Conservation (phyloP, 2,113 vertebrate species). For the Xiphophorus hellerii region DNA sequence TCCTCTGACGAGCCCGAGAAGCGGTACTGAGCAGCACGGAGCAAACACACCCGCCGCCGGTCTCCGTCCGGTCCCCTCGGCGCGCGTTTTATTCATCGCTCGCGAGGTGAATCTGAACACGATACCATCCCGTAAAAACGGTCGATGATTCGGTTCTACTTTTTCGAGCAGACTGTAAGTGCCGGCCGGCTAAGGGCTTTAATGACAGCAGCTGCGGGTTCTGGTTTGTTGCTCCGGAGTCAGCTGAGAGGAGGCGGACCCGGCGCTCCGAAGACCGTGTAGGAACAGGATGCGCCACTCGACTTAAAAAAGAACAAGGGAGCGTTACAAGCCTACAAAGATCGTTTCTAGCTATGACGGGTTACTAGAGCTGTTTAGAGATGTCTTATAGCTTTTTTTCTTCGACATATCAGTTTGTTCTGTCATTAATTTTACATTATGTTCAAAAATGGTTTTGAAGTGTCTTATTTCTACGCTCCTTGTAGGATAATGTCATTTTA, state of each 20-base stretch:
- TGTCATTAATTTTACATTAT: too few relatives aligned
- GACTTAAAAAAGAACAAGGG: background rate
- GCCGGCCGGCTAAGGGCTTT: slow-evolving; percentile 12
- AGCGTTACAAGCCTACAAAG: slow-evolving; percentile 6
- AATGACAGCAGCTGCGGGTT: slow-evolving; percentile 11
- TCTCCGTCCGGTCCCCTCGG: slow-evolving; percentile 43
- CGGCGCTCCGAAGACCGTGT: slow-evolving; percentile 27
- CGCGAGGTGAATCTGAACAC: slow-evolving; percentile 43
- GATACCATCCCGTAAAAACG: slow-evolving; percentile 31
- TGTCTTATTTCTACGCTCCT: too few relatives aligned
- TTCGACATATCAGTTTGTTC: too few relatives aligned
- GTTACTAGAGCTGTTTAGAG: background rate
- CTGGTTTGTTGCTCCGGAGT: slow-evolving; percentile 12
- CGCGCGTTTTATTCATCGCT: slow-evolving; percentile 62
- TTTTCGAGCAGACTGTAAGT: background rate
- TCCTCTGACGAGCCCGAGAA: slow-evolving; percentile 54
- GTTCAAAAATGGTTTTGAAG: too few relatives aligned
- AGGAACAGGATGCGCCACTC: background rate
- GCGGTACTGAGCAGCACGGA: slow-evolving; percentile 54
- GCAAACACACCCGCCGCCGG: slow-evolving; percentile 53
- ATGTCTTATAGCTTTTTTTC: too few relatives aligned
- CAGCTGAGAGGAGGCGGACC: slow-evolving; percentile 29
- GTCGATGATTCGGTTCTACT: background rate
- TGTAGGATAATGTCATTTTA: too few relatives aligned
- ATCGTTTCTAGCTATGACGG: slow-evolving; percentile 1